Percentiles rank a stretch among this genome's conserved stretches.
These are phyloP conservation scores for Pheosia gnoma DNA, from an alignment of 2,888 invertebrate species.

Conservation along the genomic window DNA sequence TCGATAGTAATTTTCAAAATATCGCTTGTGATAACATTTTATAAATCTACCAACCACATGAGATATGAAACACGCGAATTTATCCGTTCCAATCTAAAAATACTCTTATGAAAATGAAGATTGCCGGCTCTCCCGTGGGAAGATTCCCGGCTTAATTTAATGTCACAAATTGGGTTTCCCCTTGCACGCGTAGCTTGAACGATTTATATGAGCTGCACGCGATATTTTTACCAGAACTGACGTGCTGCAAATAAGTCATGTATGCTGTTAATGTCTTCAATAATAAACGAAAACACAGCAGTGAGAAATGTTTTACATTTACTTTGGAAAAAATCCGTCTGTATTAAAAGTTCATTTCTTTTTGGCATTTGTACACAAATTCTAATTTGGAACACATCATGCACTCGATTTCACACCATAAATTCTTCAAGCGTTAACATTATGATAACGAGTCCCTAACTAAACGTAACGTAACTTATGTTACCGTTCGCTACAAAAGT, in stretches of 20 bases:
- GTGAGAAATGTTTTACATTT: too few species aligned
- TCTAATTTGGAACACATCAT: too few species aligned
- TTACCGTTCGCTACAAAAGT: not conserved
- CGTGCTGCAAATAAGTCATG: conserved; percentile 4
- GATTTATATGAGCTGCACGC: conserved; percentile 43
- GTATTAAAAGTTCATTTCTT: too few species aligned
- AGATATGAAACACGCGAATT: conserved; percentile 5
- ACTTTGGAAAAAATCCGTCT: too few species aligned
- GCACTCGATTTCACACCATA: too few species aligned
- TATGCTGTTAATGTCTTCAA: not conserved
- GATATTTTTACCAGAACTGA: conserved; percentile 39
- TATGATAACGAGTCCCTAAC: too few species aligned
- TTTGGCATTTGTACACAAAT: too few species aligned
- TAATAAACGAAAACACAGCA: not conserved
- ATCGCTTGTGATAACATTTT: not conserved
- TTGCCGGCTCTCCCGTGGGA: conserved; percentile 34
- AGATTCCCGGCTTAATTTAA: conserved; percentile 41
- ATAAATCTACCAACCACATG: not conserved
- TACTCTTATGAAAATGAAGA: conserved; percentile 46
- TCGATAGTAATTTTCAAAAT: not conserved
- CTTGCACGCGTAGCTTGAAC: conserved; percentile 40
- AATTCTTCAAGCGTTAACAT: too few species aligned
- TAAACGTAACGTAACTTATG: too few species aligned
- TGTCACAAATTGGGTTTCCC: conserved; percentile 50
- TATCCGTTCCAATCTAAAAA: conserved; percentile 28